A percentile compares a stretch with the other conserved stretches of the same genome.
Evolutionary conservation across 2,113 vertebrate genomes (phyloP).

Genomic region (Sinocyclocheilus anophthalmus): DNA sequence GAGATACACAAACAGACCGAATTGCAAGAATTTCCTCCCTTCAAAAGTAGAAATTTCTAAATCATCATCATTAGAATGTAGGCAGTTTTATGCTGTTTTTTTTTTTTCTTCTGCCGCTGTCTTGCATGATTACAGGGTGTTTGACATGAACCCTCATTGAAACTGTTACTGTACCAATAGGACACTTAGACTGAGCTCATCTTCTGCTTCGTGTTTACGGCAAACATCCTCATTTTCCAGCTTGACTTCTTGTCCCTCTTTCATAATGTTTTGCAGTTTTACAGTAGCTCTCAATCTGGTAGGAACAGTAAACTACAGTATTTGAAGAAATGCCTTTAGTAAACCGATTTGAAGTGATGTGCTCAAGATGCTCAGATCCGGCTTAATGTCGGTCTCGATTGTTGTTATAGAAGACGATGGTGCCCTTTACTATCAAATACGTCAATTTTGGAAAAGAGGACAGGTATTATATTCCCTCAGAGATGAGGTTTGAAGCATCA

Average conservation of each 20-base stretch:
- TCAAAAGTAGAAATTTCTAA: conserved; percentile 17
- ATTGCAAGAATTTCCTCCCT: not conserved
- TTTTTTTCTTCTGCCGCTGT: not conserved
- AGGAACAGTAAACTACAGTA: conserved; percentile 34
- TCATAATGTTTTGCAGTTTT: conserved; percentile 50
- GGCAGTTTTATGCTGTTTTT: not conserved
- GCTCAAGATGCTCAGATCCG: conserved; percentile 52
- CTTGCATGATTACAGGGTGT: conserved; percentile 13
- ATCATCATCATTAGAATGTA: conserved; percentile 8
- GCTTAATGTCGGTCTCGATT: conserved; percentile 49
- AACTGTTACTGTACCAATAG: conserved; percentile 17
- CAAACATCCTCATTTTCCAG: conserved; percentile 39
- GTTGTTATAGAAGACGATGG: conserved; percentile 64
- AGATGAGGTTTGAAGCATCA: conserved; percentile 71
- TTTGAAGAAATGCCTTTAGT: conserved; percentile 42
- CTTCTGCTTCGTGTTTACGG: conserved; percentile 38
- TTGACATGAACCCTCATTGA: not conserved
- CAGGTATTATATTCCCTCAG: conserved; percentile 66
- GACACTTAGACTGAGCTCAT: conserved; percentile 27
- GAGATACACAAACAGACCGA: not conserved
- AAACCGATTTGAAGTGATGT: conserved; percentile 49
- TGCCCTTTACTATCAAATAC: conserved; percentile 68
- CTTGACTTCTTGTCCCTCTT: conserved; percentile 31
- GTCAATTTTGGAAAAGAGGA: conserved; percentile 63
- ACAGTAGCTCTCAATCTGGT: conserved; percentile 42